These are phyloP conservation scores for Gallinago paraguaiae DNA, from an alignment of 2,113 vertebrate genomes.

Conservation along the genomic window DNA sequence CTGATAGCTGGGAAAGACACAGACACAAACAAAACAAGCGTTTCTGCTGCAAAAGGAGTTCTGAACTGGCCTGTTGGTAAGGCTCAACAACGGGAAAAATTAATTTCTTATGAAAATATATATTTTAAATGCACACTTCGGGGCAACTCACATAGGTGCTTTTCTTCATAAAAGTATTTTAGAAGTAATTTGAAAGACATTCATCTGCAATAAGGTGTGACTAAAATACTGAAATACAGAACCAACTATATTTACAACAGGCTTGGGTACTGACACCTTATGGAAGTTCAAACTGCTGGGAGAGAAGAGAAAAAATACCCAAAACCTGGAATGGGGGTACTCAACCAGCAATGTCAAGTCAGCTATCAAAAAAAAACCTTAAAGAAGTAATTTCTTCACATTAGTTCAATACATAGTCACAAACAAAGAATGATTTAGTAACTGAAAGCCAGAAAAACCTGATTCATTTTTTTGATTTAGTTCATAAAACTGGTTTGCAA, in stretches of 20 bases:
- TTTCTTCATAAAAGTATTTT: background rate
- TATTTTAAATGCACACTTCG: background rate
- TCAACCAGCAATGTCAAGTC: background rate
- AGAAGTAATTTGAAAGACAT: background rate
- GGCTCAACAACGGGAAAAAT: background rate
- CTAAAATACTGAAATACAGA: background rate
- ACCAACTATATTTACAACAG: background rate
- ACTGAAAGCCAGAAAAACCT: background rate
- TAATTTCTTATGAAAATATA: background rate
- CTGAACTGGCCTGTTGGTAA: background rate
- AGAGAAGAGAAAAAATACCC: background rate
- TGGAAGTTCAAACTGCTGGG: background rate
- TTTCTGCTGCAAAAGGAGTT: background rate
- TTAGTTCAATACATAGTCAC: background rate
- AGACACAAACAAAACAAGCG: background rate
- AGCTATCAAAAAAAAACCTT: background rate
- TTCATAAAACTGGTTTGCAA: background rate
- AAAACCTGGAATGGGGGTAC: no score
- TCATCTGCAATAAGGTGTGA: background rate
- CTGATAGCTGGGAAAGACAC: rapidly evolving
- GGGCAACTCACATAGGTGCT: background rate
- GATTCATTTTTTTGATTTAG: background rate
- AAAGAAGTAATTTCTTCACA: background rate
- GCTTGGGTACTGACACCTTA: background rate
- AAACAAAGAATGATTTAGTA: background rate